Evolutionary conservation across 2,888 invertebrate species (phyloP).

Genomic region (Deilephila porcellus): DNA sequence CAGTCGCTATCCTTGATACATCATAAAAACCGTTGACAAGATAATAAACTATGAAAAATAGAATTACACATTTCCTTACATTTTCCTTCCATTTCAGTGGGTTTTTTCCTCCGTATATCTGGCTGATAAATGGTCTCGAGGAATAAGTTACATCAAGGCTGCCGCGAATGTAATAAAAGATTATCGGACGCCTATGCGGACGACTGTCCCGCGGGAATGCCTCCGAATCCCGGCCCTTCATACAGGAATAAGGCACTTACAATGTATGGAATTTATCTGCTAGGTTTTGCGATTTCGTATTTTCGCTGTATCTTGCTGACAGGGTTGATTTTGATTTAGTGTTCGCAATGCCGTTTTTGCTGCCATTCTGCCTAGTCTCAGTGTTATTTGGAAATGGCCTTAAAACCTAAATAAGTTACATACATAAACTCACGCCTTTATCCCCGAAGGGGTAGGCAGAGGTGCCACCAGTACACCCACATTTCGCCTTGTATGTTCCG

Average conservation of each 20-base stretch:
- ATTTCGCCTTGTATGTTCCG: too few relatives aligned
- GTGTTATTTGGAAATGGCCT: too few relatives aligned
- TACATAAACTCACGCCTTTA: too few relatives aligned
- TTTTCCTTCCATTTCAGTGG: background rate
- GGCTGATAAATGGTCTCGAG: slow-evolving; percentile 20
- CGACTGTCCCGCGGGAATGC: slow-evolving; percentile 16
- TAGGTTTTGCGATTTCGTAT: background rate
- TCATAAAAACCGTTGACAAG: background rate
- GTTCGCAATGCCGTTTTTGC: too few relatives aligned
- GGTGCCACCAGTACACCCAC: too few relatives aligned
- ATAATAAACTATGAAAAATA: slow-evolving; percentile 24
- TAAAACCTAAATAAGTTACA: too few relatives aligned
- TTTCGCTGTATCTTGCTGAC: background rate
- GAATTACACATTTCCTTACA: slow-evolving; percentile 20
- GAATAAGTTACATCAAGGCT: slow-evolving; percentile 25
- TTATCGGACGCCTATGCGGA: slow-evolving; percentile 18
- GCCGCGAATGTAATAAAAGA: slow-evolving; percentile 25
- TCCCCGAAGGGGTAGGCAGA: too few relatives aligned
- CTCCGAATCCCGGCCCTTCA: slow-evolving; percentile 5
- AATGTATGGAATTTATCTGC: slow-evolving; percentile 10
- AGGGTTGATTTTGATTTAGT: too few relatives aligned
- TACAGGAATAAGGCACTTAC: slow-evolving; percentile 1
- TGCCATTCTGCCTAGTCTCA: too few relatives aligned
- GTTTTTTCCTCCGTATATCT: slow-evolving; percentile 11
- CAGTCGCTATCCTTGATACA: too few relatives aligned